Evolutionary conservation across 2,797 vertebrate species (phyloP).

Genomic region (Microctenopoma lineatum): DNA sequence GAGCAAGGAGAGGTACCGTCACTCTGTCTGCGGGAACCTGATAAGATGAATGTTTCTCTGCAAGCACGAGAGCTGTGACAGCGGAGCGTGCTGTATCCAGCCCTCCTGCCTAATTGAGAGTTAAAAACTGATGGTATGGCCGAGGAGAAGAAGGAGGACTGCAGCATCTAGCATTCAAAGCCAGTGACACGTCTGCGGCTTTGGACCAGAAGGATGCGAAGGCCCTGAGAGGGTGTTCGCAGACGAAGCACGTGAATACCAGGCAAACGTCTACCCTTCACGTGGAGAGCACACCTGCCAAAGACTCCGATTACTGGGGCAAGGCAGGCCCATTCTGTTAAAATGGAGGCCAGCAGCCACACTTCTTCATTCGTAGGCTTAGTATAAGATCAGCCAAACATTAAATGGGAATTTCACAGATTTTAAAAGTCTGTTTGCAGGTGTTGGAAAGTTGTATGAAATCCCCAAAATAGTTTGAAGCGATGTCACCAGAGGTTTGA

Average conservation of each 20-base stretch:
- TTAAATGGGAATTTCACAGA: neutral
- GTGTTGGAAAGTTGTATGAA: neutral
- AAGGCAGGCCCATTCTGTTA: constrained; percentile 6
- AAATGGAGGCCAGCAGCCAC: constrained; percentile 13
- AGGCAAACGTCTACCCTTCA: constrained; percentile 43
- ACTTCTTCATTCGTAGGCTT: constrained; percentile 1
- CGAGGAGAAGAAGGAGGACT: constrained; percentile 29
- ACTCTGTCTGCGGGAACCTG: constrained; percentile 48
- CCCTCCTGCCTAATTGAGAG: constrained; percentile 49
- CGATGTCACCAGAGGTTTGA: neutral
- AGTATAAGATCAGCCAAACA: neutral
- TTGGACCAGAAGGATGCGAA: constrained; percentile 50
- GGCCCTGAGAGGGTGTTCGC: constrained; percentile 52
- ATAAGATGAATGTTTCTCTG: constrained; percentile 52
- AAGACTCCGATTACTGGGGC: constrained; percentile 31
- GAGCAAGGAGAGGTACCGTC: constrained; percentile 33
- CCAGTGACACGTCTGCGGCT: constrained; percentile 40
- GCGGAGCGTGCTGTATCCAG: constrained; percentile 40
- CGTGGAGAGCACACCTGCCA: constrained; percentile 19
- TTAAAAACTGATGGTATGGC: constrained; percentile 42
- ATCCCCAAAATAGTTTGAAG: too few species aligned
- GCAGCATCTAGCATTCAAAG: constrained; percentile 56
- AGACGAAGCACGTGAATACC: constrained; percentile 65
- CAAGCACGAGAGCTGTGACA: constrained; percentile 46
- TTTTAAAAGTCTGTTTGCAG: constrained; percentile 12